These are phyloP conservation scores for Lithophane leautieri DNA, from an alignment of 2,888 invertebrate genomes.

Conservation along the genomic window DNA sequence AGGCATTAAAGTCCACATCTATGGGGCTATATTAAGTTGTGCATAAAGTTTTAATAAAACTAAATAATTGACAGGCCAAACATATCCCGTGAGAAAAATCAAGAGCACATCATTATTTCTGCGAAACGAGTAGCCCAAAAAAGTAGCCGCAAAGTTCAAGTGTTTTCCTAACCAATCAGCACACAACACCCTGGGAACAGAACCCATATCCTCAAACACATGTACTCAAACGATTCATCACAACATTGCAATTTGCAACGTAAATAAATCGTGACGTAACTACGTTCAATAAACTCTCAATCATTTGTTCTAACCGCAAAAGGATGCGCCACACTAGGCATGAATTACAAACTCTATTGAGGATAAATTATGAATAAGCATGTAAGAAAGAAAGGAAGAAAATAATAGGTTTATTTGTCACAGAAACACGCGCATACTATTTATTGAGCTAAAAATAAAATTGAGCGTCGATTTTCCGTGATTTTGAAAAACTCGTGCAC, in stretches of 20 bases:
- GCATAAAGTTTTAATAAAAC: neutral
- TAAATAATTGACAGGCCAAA: neutral
- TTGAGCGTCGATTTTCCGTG: too few species aligned
- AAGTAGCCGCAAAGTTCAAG: neutral
- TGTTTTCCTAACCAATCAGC: slow-evolving; percentile 19
- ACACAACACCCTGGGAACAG: slow-evolving; percentile 24
- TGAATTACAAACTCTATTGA: slow-evolving; percentile 49
- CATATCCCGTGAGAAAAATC: neutral
- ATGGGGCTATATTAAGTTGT: neutral
- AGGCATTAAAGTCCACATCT: neutral
- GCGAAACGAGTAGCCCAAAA: neutral
- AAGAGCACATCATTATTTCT: neutral
- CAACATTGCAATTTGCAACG: slow-evolving; percentile 25
- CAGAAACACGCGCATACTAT: too few species aligned
- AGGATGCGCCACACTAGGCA: slow-evolving; percentile 43
- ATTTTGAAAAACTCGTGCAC: too few species aligned
- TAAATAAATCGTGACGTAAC: slow-evolving; percentile 58
- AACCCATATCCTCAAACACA: slow-evolving; percentile 14
- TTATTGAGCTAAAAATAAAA: too few species aligned
- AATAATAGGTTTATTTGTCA: too few species aligned
- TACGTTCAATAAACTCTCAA: slow-evolving; percentile 53
- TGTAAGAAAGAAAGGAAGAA: too few species aligned
- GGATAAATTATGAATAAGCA: too few species aligned
- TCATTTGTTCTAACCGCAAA: slow-evolving; percentile 49
- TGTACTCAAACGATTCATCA: slow-evolving; percentile 17